phyloP scores from a whole-genome alignment of 1,140 invertebrate genomes.

The Drosophila nasuta region DNA sequence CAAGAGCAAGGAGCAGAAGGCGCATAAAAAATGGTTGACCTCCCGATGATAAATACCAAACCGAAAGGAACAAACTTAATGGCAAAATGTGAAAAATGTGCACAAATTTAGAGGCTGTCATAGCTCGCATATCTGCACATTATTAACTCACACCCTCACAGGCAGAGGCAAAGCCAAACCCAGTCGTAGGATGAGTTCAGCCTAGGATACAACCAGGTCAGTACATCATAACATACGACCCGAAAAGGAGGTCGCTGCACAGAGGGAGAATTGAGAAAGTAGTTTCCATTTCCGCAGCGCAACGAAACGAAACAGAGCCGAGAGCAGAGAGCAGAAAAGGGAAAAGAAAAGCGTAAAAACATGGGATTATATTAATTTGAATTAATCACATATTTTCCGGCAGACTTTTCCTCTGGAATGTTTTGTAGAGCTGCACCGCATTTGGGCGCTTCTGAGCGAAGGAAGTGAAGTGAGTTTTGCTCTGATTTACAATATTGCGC shows the following conservation, averaged over 20 bases:
- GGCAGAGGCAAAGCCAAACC: neutral
- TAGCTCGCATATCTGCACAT: slow-evolving; percentile 49
- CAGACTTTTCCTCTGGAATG: slow-evolving; percentile 57
- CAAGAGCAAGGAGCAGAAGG: slow-evolving; percentile 3
- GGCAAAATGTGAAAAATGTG: slow-evolving; percentile 48
- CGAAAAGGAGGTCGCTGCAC: neutral
- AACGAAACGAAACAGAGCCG: slow-evolving; percentile 5
- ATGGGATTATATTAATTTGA: slow-evolving; percentile 82
- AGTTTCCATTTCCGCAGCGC: slow-evolving; percentile 58
- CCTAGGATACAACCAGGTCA: slow-evolving; percentile 60
- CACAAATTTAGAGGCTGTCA: slow-evolving; percentile 56
- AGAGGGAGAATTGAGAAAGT: slow-evolving; percentile 59
- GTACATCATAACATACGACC: slow-evolving; percentile 53
- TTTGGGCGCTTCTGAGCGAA: neutral
- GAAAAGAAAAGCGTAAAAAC: slow-evolving; percentile 32
- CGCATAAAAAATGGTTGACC: slow-evolving; percentile 23
- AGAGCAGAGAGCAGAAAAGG: neutral
- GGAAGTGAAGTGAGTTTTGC: slow-evolving; percentile 1
- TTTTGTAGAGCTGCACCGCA: slow-evolving; percentile 35
- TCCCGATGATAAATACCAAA: slow-evolving; percentile 34
- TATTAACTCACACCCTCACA: slow-evolving; percentile 32
- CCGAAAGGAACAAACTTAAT: slow-evolving; percentile 34
- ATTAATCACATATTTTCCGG: slow-evolving; percentile 83
- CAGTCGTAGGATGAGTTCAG: neutral
- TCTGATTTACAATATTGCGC: slow-evolving; percentile 26